Base-by-base conservation (phyloP, 1,140 invertebrate genomes). In the Harlomillsia oculata region DNA sequence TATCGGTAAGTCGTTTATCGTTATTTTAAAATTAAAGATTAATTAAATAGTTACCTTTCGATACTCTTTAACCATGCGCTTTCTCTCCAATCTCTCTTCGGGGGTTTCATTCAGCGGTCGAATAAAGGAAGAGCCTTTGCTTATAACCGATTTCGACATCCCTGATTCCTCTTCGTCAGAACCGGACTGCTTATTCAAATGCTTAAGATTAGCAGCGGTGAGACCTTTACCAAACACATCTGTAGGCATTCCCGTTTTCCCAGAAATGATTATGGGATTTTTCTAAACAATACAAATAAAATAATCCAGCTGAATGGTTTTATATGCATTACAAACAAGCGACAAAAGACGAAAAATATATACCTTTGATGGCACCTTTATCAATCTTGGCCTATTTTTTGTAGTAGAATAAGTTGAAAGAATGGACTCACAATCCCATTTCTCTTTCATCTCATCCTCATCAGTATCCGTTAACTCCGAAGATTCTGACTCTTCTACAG, bases 361-460 rank as follows among this genome's bases (percentile, higher is more conserved):
- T 69, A 84, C 81, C 66, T 80, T 82, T 1, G 82, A 81, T 63
- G 69, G 68, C 67, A 90, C 88, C 43, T 77, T 74, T 59, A 95
- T 95, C 5, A 93, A 45, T 72, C 87, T 89, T 0, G 91, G 91
- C 75, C 87, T 87, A 72, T 95, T 93, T 67, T 91, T 91, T 40
- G 87, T 75, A 68, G 85, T 93, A 8, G 88, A 93, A 70, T 92
- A 90, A 2, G 87, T 90, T 20, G 83, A 87, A 6, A 94, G 70
- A 68, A 97, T 88, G 55, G 86, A 89, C 74, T 96, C 85, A 72
- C 92, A 96, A 74, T 97, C 93, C 87, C 88, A 96, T 71, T 82
- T 83, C 70, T 84, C 81, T 64, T 80, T 75, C 23, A 80, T 76
- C 25, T 77, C 77, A 61, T 80, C 75, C 16, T 79, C 73, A 36